A percentile compares a stretch with the other conserved stretches of the same genome.
Evolutionary conservation across 2,888 invertebrate species (phyloP).

Genomic region (Zhengitettix transpicula): DNA sequence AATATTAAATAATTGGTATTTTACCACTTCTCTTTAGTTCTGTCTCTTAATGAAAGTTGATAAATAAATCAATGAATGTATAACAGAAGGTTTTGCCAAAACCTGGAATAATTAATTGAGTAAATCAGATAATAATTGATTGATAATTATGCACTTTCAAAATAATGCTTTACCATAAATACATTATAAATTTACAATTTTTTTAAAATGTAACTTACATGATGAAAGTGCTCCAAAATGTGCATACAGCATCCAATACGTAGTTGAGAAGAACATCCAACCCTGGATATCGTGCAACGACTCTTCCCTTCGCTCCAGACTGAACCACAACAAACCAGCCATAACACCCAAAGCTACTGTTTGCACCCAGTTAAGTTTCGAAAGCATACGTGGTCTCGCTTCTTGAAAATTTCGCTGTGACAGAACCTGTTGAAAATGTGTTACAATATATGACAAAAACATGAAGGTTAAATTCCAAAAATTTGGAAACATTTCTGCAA

Average conservation of each 20-base stretch:
- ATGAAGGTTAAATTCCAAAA: too few relatives aligned
- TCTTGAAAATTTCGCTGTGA: conserved; percentile 60
- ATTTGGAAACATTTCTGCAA: too few relatives aligned
- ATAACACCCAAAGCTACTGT: conserved; percentile 52
- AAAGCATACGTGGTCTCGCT: conserved; percentile 56
- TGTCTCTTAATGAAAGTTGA: too few relatives aligned
- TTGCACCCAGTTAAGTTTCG: conserved; percentile 60
- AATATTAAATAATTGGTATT: too few relatives aligned
- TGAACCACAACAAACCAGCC: conserved; percentile 63
- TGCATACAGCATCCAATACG: conserved; percentile 69
- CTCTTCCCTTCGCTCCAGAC: conserved; percentile 55
- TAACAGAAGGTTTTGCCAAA: too few relatives aligned
- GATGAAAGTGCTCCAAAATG: conserved; percentile 62
- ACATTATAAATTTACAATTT: too few relatives aligned
- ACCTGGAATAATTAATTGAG: too few relatives aligned
- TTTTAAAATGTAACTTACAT: conserved; percentile 36
- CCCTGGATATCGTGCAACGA: conserved; percentile 62
- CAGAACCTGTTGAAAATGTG: conserved; percentile 31
- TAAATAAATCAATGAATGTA: too few relatives aligned
- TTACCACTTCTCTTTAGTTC: too few relatives aligned
- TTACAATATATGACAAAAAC: not conserved
- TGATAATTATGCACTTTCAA: too few relatives aligned
- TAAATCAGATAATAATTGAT: too few relatives aligned
- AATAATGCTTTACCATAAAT: too few relatives aligned
- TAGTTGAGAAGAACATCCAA: conserved; percentile 71